phyloP scores from a whole-genome alignment of 2,888 invertebrate species.

The Venusia cambrica region DNA sequence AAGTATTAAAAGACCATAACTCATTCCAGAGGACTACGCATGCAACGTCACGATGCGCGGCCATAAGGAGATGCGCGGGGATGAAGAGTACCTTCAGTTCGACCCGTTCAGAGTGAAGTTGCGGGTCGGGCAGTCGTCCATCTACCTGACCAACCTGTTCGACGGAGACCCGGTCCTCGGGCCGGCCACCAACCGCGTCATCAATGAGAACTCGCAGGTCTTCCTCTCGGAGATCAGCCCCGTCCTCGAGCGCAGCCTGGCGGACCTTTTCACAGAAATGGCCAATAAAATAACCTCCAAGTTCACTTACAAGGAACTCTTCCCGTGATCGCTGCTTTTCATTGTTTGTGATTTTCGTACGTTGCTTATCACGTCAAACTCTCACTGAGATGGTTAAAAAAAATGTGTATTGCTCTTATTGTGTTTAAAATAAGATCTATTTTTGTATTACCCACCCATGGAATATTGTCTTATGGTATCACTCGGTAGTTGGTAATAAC shows the following conservation, averaged over 20 bases:
- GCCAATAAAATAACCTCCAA: constrained; percentile 85
- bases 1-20: too few relatives aligned
- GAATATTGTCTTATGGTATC: too few relatives aligned
- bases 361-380: constrained; percentile 16
- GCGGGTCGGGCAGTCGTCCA: constrained; percentile 80
- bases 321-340: constrained; percentile 65
- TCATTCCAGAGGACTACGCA: constrained; percentile 81
- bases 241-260: constrained; percentile 82
- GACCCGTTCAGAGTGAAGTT: constrained; percentile 83
- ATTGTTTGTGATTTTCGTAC: constrained; percentile 4
- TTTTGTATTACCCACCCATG: too few relatives aligned
- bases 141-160: constrained; percentile 85
- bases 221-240: constrained; percentile 86
- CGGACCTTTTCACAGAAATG: constrained; percentile 84
- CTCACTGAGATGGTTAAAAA: too few relatives aligned
- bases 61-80: constrained; percentile 77
- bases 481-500: too few relatives aligned
- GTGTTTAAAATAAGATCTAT: too few relatives aligned
- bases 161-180: constrained; percentile 84
- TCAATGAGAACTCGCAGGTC: constrained; percentile 84
- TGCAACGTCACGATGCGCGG: constrained; percentile 84
- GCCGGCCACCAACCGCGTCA: constrained; percentile 83
- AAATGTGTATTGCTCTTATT: too few relatives aligned
- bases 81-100: constrained; percentile 82
- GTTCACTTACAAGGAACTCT: constrained; percentile 86